Conservation (phyloP, 2,113 vertebrate species). For the Mobula birostris region DNA sequence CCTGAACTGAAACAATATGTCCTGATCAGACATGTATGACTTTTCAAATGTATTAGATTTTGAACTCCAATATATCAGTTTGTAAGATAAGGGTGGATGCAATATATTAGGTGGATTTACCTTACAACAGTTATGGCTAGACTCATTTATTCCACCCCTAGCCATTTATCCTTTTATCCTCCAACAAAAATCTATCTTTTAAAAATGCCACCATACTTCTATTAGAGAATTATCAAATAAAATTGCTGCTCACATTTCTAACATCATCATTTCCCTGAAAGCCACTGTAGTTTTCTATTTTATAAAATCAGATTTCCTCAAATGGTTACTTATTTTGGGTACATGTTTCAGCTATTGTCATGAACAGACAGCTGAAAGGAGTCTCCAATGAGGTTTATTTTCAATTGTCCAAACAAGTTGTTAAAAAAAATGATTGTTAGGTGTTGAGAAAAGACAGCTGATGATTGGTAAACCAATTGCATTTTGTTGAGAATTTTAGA, state of each 20-base stretch:
- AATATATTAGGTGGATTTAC: neutral
- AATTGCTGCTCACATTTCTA: neutral
- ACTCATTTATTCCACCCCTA: neutral
- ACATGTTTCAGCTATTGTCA: too few relatives aligned
- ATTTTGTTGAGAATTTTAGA: neutral
- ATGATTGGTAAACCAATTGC: neutral
- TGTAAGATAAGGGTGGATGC: neutral
- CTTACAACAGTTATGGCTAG: neutral
- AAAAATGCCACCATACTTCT: neutral
- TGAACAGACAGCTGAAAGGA: neutral
- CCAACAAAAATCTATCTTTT: neutral
- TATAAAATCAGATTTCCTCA: neutral
- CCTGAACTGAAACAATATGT: neutral
- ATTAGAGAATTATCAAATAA: neutral
- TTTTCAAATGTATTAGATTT: neutral
- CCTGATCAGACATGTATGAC: neutral
- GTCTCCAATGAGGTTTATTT: neutral
- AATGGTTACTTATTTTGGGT: neutral
- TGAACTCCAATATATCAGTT: neutral
- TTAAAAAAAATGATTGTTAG: neutral
- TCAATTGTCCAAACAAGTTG: neutral
- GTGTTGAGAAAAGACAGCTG: neutral
- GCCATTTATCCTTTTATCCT: neutral
- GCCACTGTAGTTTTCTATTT: neutral
- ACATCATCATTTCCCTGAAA: neutral